Base-by-base conservation (phyloP, 2,888 invertebrate species). In the Ethmia dodecea region DNA sequence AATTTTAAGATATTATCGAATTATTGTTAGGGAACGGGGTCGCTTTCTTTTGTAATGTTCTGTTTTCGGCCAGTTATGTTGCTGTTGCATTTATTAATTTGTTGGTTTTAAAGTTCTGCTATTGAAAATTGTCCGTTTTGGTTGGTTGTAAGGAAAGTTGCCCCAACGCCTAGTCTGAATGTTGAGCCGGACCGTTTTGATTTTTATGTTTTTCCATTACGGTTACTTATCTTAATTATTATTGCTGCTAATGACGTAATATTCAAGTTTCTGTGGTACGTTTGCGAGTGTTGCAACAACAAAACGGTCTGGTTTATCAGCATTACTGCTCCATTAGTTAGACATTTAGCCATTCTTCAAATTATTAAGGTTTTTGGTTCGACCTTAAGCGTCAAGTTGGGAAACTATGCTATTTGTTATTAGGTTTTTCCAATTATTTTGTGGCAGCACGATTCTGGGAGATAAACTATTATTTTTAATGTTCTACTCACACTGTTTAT, bases 321-420 rank as follows among this genome's bases (percentile, higher is more conserved):
- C 71, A 65, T 70, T 65, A 74, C 75, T 77, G 83, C 81, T 83
- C 81, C 79, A 83, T 83, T 84, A 83, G 83, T 76, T 86, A 84
- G 74, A 73, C 66, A 78, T 78, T 75, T 83, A 83, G 83, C 65
- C 74, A 78, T 80, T 81, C 73, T 78, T 78, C 66, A 72, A 80
- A 81, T 80, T 58, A 60, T 50, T 54, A n/a, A n/a, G n/a, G 57
- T 70, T 73, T 72, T 76, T 65, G 58, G 71, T 76, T 81, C 78
- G 79, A 80, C 73, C 72, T 74, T 69, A 61, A 59, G 55, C 33
- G 14, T 37, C n/a, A 45, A 48, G 42, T 54, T 59, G 59, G 59
- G 56, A 46, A 50, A 58, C 29, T 45, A 29, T 55, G 49, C 49
- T 59, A 58, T 57, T 61, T 55, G 60, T 67, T 66, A 55, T 58